These are phyloP conservation scores for Desmophyllum pertusum DNA, from an alignment of 92 coral and sea anemone genomes.

Conservation along the genomic window DNA sequence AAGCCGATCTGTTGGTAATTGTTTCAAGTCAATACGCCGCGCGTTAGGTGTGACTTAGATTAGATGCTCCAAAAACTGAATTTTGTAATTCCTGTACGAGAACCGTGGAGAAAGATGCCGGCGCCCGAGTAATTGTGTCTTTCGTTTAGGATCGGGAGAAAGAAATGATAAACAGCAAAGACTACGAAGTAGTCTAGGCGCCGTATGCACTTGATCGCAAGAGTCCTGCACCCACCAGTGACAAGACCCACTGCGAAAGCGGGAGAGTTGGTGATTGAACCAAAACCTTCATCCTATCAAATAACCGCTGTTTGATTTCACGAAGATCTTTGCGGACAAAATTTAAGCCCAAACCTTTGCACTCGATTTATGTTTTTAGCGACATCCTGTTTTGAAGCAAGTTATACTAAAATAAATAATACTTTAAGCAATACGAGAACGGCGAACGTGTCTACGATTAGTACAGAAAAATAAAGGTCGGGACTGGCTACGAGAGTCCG, in stretches of 20 bases:
- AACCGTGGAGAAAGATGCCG: too few relatives aligned
- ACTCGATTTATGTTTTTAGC: too few relatives aligned
- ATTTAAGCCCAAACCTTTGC: background rate
- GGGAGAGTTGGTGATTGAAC: background rate
- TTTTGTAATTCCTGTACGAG: too few relatives aligned
- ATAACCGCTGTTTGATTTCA: too few relatives aligned
- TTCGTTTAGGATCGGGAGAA: too few relatives aligned
- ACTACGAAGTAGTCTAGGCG: constrained; percentile 31
- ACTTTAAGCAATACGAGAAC: background rate
- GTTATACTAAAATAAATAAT: background rate
- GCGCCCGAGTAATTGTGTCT: too few relatives aligned
- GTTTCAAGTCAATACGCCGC: too few relatives aligned
- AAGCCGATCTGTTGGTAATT: too few relatives aligned
- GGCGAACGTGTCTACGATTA: background rate
- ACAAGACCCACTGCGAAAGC: background rate
- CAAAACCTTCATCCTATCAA: constrained; percentile 29
- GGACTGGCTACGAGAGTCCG: background rate
- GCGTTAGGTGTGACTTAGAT: too few relatives aligned
- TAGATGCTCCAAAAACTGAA: too few relatives aligned
- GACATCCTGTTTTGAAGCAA: background rate
- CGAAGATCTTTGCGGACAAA: constrained; percentile 55
- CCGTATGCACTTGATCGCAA: constrained; percentile 51
- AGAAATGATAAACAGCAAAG: constrained; percentile 20
- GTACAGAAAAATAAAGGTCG: too few relatives aligned
- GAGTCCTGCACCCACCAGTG: constrained; percentile 47